Percentiles rank a stretch among this genome's conserved stretches.
These are phyloP conservation scores for Eupeodes luniger DNA, from an alignment of 2,888 invertebrate genomes.

Conservation along the genomic window DNA sequence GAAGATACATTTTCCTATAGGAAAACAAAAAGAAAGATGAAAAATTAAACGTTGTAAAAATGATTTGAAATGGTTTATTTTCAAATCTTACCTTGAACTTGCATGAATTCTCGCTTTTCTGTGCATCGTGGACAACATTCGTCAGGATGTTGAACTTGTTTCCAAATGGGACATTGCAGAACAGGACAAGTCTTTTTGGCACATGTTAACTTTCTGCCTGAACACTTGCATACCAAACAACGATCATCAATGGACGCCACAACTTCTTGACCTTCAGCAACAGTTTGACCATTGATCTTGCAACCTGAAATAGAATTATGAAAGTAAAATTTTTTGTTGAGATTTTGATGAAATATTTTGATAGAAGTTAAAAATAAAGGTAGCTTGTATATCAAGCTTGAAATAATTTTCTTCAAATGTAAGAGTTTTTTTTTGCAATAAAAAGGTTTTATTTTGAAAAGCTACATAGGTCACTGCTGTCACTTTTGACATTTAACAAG, in stretches of 20 bases:
- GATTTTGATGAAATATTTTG: neutral
- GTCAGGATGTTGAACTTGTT: constrained; percentile 89
- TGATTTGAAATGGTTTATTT: neutral
- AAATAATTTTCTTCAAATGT: too few relatives aligned
- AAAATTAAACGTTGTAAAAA: too few relatives aligned
- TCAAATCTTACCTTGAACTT: constrained; percentile 79
- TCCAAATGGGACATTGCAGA: constrained; percentile 90
- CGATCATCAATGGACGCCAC: constrained; percentile 92
- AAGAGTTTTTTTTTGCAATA: too few relatives aligned
- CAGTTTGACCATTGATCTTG: constrained; percentile 92
- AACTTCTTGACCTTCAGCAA: constrained; percentile 92
- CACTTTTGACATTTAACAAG: too few relatives aligned
- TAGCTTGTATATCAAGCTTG: too few relatives aligned
- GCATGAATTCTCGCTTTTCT: constrained; percentile 84
- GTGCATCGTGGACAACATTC: constrained; percentile 89
- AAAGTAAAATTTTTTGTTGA: neutral
- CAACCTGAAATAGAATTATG: constrained; percentile 87
- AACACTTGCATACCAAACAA: constrained; percentile 93
- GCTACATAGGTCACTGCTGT: too few relatives aligned
- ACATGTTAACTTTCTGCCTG: constrained; percentile 89
- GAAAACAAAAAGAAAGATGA: too few relatives aligned
- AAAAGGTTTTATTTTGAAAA: too few relatives aligned
- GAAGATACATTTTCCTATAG: constrained; percentile 87
- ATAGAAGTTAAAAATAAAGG: too few relatives aligned
- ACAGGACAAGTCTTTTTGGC: constrained; percentile 95